Conservation (phyloP, 2,888 invertebrate species). For the Drosophila neotestacea region DNA sequence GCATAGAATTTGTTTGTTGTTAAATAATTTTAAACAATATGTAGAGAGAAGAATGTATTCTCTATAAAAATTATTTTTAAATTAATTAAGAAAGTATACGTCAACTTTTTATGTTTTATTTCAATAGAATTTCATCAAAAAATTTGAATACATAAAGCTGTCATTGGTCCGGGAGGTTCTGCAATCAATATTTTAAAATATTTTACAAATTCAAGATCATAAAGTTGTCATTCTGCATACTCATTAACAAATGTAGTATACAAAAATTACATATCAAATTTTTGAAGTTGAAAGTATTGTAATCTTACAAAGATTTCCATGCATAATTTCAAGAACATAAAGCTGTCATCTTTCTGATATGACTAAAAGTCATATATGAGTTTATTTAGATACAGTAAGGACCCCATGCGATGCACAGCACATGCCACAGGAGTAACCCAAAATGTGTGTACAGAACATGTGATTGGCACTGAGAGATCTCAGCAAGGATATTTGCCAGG, state of each 20-base stretch:
- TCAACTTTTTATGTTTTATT: neutral
- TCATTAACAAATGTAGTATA: too few species aligned
- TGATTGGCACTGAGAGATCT: slow-evolving; percentile 13
- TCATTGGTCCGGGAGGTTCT: neutral
- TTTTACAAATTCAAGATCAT: neutral
- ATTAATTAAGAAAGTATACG: too few species aligned
- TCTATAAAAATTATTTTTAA: too few species aligned
- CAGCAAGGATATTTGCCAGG: slow-evolving; percentile 35
- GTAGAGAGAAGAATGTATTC: too few species aligned
- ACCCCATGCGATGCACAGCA: slow-evolving; percentile 51
- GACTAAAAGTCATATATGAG: neutral
- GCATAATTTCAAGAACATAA: slow-evolving; percentile 9
- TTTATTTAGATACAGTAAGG: neutral
- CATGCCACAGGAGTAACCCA: slow-evolving; percentile 68
- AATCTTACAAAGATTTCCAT: too few species aligned
- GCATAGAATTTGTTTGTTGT: too few species aligned
- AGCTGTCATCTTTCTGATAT: slow-evolving; percentile 23
- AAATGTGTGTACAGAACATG: slow-evolving; percentile 51
- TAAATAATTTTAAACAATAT: too few species aligned
- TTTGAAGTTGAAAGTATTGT: neutral
- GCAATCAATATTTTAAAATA: neutral
- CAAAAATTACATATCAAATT: too few species aligned
- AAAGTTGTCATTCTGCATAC: neutral
- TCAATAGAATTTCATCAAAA: neutral
- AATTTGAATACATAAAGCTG: neutral